Evolutionary conservation across 2,797 vertebrate species (phyloP).

Genomic region (Odontamblyopus rebecca): DNA sequence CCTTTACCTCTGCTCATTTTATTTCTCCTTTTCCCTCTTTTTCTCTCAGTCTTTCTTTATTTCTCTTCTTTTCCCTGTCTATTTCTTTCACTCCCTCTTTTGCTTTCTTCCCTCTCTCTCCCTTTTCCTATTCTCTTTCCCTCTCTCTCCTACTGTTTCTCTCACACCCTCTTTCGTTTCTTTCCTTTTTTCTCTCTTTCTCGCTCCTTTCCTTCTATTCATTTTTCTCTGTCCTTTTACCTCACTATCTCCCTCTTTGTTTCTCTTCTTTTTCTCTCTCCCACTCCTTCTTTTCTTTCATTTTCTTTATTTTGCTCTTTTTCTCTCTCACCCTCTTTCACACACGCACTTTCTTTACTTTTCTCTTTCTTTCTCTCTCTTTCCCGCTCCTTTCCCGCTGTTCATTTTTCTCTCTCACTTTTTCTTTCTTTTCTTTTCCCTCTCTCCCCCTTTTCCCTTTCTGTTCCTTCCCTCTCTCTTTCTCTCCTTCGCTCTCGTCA

Average conservation of each 20-base stretch:
- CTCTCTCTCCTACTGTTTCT: too few species aligned
- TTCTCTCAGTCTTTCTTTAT: not conserved
- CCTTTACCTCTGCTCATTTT: too few species aligned
- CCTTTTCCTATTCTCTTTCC: too few species aligned
- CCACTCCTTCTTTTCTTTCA: not conserved
- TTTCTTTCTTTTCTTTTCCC: not conserved
- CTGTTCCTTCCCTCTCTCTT: not conserved
- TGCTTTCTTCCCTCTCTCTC: too few species aligned
- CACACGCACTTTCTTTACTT: not conserved
- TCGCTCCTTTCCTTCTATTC: too few species aligned
- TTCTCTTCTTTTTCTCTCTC: not conserved
- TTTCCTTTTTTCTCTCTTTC: too few species aligned
- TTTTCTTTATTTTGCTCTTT: too few species aligned
- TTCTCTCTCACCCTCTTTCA: not conserved
- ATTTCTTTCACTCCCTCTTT: too few species aligned
- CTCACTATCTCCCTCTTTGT: too few species aligned
- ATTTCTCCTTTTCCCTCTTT: not conserved
- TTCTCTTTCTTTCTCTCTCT: not conserved
- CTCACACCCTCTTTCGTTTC: too few species aligned
- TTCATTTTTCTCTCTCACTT: not conserved
- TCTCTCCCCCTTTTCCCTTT: not conserved
- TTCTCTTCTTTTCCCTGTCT: too few species aligned
- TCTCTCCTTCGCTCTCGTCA: slow-evolving; percentile 36
- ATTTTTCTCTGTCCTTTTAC: not conserved
- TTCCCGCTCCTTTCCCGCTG: too few species aligned